phyloP scores from a whole-genome alignment of 2,888 invertebrate species.

The Lagria hirta region DNA sequence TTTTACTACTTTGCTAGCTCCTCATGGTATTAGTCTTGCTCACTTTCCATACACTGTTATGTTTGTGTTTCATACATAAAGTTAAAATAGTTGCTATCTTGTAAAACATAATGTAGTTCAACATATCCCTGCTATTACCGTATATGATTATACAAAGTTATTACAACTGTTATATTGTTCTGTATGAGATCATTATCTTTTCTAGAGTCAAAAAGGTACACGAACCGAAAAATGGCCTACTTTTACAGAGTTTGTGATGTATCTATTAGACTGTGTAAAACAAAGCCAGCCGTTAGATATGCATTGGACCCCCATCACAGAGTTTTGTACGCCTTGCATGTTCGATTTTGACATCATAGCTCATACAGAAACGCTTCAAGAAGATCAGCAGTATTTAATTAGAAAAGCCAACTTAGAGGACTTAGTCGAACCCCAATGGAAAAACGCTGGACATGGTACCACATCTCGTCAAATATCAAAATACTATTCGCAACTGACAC shows the following conservation, averaged over 20 bases:
- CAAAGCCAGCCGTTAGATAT: slow-evolving; percentile 71
- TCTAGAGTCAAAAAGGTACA: slow-evolving; percentile 19
- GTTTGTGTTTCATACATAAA: too few species aligned
- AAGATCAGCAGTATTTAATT: slow-evolving; percentile 80
- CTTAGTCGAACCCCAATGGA: slow-evolving; percentile 80
- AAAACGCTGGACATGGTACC: slow-evolving; percentile 75
- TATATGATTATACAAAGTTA: too few species aligned
- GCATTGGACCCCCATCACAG: slow-evolving; percentile 85
- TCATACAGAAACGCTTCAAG: slow-evolving; percentile 82
- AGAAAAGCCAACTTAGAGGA: slow-evolving; percentile 73
- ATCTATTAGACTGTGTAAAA: slow-evolving; percentile 71
- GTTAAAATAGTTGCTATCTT: too few species aligned
- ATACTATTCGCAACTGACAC: slow-evolving; percentile 75
- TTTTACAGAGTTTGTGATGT: slow-evolving; percentile 79
- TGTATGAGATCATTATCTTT: too few species aligned
- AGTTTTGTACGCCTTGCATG: slow-evolving; percentile 84
- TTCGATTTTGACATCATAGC: slow-evolving; percentile 78
- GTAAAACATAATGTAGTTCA: too few species aligned
- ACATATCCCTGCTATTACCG: too few species aligned
- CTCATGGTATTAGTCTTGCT: too few species aligned
- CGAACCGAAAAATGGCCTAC: slow-evolving; percentile 63
- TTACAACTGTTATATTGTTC: too few species aligned
- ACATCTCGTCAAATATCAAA: slow-evolving; percentile 72
- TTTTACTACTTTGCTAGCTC: too few species aligned
- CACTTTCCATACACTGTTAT: too few species aligned